Base-by-base conservation (phyloP, 2,113 vertebrate genomes). In the Callospermophilus lateralis region DNA sequence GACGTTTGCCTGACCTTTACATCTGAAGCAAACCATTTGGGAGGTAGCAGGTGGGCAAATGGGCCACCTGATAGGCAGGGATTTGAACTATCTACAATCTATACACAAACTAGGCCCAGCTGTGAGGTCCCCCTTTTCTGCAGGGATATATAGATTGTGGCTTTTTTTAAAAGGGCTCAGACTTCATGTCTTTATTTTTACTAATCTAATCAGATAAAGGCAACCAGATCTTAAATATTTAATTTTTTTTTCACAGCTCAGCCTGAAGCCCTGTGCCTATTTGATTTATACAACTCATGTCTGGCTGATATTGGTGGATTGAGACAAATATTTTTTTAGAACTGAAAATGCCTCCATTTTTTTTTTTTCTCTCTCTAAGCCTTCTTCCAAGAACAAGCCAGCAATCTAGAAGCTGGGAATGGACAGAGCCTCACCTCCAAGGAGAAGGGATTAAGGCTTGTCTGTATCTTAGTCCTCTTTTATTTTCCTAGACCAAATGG, bases 211-310 rank as follows among this genome's bases (percentile, higher is more conserved):
- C 65, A 84, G 76, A 93, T 93, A 76, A 92, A 80, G 37, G 8
- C 94, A 74, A 84, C 73, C 84, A 94, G 58, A 58, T 97, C 95
- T 96, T 95, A 89, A 95, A 96, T 93, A 89, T 84, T 95, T 95
- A 89, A 8, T 81, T 91, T 78, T 97, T 93, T 93, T 91, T 91
- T 96, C 83, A 80, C 61, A 81, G 86, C 11, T 61, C 78, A 37
- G 76, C 92, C 97, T 96, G 85, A 92, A 97, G 73, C 63, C 65
- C 39, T 93, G 5, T 89, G 89, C 79, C 91, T 81, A 7, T 90
- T 84, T 96, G 83, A 97, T 93, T 92, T 96, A 67, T 84, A 58
- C 26, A 85, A 39, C 39, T 96, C 89, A 73, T 96, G 89, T 84
- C 84, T 87, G n/a, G 74, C 83, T 65, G 48, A 68, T 84, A 34